Base-by-base conservation (phyloP, 2,113 vertebrate genomes). In the Sterrhoptilus dennistouni region DNA sequence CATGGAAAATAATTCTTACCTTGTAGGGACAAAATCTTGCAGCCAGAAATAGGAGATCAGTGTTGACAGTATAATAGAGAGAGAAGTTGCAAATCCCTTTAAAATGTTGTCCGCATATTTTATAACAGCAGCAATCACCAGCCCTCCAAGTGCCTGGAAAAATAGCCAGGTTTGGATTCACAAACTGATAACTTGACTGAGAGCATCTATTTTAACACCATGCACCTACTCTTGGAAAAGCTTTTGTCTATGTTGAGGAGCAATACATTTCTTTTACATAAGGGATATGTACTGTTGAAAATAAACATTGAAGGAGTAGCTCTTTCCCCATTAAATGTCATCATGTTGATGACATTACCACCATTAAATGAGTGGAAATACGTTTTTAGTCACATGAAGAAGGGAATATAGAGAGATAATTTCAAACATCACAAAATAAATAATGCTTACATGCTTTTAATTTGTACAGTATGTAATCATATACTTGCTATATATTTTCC, bases 51-150 rank as follows among this genome's bases (percentile, higher is more conserved):
- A 99, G 40, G 99, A 99, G 94, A 99, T 99, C 52, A 99, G 53
- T 12, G 99, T 99, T 79, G 99, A 99, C 95, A 99, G 98, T 97
- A 99, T 99, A 97, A 99, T 99, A 91, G 99, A 99, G 66, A 99
- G 98, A 50, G 99, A 99, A 11, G 99, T 99, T 50, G 99, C 99
- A 82, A 99, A 99, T 96, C 99, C 99, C 97, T 99, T 99, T 96
- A 99, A 98, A 97, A 99, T 99, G 95, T 99, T 99, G 98, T 99
- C 99, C 0, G 99, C 99, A 23, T 99, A 99, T 97, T 99, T 99
- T 98, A 99, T 99, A 96, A 99, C 99, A 89, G 99, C 99, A 80
- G 99, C 99, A 96, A 99, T 98, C 78, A 99, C 99, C 95, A 99
- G 98, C 64, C 99, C 99, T 71, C 99, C 99, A 85, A 99, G 98